Percentiles rank a stretch among this genome's conserved stretches.
Evolutionary conservation across 1,140 invertebrate genomes (phyloP).

Genomic region (Carcinoscorpius rotundicauda): DNA sequence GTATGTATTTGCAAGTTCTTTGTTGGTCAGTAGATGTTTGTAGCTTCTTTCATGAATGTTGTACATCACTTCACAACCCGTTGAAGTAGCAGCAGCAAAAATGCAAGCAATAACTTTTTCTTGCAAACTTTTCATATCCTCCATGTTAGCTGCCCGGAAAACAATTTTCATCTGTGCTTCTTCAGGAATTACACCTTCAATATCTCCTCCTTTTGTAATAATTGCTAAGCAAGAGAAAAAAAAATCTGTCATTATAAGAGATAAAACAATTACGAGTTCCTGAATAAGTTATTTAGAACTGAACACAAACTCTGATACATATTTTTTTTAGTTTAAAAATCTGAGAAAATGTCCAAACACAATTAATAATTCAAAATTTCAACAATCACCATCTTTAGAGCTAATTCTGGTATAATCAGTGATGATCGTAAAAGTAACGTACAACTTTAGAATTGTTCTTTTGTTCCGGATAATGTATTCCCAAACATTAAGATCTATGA

Average conservation of each 20-base stretch:
- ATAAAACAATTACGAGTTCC: too few relatives aligned
- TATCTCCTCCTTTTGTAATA: slow-evolving; percentile 31
- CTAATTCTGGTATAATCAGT: too few relatives aligned
- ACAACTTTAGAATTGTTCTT: too few relatives aligned
- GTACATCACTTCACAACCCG: slow-evolving; percentile 26
- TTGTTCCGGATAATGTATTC: too few relatives aligned
- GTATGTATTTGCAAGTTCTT: slow-evolving; percentile 9
- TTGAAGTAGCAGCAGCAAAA: slow-evolving; percentile 28
- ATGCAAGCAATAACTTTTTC: slow-evolving; percentile 28
- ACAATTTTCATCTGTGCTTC: slow-evolving; percentile 28
- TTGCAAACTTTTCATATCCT: slow-evolving; percentile 26
- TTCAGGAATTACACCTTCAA: slow-evolving; percentile 34
- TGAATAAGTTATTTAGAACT: too few relatives aligned
- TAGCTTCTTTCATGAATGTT: slow-evolving; percentile 3
- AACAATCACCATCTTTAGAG: too few relatives aligned
- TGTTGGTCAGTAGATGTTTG: slow-evolving; percentile 11
- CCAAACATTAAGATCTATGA: too few relatives aligned
- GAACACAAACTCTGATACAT: too few relatives aligned
- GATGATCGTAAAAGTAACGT: too few relatives aligned
- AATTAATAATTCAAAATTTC: too few relatives aligned
- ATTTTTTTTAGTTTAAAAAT: too few relatives aligned
- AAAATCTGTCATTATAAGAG: not conserved
- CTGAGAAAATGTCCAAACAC: too few relatives aligned
- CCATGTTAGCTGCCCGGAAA: slow-evolving; percentile 26
- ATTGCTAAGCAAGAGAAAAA: slow-evolving; percentile 9